Conservation (phyloP, 2,113 vertebrate genomes). For the Heterocephalus glaber region DNA sequence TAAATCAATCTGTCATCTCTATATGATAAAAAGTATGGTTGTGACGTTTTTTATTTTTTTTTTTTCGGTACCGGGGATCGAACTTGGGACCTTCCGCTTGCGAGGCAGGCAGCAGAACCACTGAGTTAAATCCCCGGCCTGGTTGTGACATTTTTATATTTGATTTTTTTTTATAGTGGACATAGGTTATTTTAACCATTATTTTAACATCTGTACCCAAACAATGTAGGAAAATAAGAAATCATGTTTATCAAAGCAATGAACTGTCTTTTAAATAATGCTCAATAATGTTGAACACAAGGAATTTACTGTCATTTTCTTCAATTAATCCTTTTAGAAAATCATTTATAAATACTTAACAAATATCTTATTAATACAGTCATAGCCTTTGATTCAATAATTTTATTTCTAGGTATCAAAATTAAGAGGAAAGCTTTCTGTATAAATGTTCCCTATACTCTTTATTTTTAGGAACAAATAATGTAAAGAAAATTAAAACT, state of each 20-base stretch:
- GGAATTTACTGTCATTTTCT: neutral
- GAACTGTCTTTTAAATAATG: neutral
- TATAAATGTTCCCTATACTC: neutral
- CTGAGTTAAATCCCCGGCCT: no score
- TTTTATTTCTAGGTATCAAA: slow-evolving; percentile 1
- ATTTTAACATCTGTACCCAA: neutral
- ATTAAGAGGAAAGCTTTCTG: slow-evolving; percentile 12
- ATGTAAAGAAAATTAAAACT: neutral
- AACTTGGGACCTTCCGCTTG: no score
- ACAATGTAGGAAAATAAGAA: neutral
- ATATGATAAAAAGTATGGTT: neutral
- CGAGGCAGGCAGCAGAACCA: no score
- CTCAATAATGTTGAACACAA: neutral
- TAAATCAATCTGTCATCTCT: slow-evolving; percentile 3
- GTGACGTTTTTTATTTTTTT: neutral
- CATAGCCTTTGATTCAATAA: neutral
- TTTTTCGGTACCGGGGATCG: no score
- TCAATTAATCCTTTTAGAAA: neutral
- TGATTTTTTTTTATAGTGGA: slow-evolving; percentile 14
- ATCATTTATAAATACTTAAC: neutral
- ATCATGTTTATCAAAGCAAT: neutral
- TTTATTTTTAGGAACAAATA: slow-evolving; percentile 37
- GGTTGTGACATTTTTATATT: neutral
- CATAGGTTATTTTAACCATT: neutral
- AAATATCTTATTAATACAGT: neutral